Conservation (phyloP, 2,888 invertebrate species). For the Agrilus biguttatus region DNA sequence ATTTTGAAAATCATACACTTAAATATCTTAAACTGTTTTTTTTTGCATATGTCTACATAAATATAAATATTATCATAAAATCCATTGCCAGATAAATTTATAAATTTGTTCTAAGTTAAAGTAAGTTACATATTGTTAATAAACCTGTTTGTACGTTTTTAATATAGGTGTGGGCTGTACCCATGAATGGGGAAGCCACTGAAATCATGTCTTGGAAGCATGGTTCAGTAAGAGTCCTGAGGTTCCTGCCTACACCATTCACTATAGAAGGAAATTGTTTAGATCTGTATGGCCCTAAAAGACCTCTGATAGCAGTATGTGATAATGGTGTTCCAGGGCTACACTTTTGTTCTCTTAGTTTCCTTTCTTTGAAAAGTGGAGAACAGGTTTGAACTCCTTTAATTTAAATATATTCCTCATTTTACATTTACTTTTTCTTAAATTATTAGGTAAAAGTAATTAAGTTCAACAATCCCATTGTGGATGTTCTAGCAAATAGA, state of each 20-base stretch:
- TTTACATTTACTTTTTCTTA: slow-evolving; percentile 2
- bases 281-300: slow-evolving; percentile 64
- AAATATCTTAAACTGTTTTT: no score
- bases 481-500: slow-evolving; percentile 80
- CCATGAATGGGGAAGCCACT: slow-evolving; percentile 82
- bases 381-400: slow-evolving; percentile 42
- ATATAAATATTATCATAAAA: background rate
- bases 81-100: background rate
- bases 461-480: slow-evolving; percentile 81
- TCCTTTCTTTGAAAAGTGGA: slow-evolving; percentile 70
- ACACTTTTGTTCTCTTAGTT: slow-evolving; percentile 66
- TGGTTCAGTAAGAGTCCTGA: slow-evolving; percentile 68
- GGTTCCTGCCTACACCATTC: slow-evolving; percentile 69
- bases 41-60: background rate
- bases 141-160: slow-evolving; percentile 5
- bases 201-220: slow-evolving; percentile 92
- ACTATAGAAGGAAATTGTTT: slow-evolving; percentile 26
- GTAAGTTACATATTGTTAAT: no score
- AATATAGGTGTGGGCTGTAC: slow-evolving; percentile 66
- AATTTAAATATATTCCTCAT: background rate
- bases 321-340: slow-evolving; percentile 70
- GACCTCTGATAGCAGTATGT: slow-evolving; percentile 82
- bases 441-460: slow-evolving; percentile 61
- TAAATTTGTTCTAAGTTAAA: no score
- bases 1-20: no score